Conservation (phyloP, 2,113 vertebrate species). For the Chaetodon trifascialis region DNA sequence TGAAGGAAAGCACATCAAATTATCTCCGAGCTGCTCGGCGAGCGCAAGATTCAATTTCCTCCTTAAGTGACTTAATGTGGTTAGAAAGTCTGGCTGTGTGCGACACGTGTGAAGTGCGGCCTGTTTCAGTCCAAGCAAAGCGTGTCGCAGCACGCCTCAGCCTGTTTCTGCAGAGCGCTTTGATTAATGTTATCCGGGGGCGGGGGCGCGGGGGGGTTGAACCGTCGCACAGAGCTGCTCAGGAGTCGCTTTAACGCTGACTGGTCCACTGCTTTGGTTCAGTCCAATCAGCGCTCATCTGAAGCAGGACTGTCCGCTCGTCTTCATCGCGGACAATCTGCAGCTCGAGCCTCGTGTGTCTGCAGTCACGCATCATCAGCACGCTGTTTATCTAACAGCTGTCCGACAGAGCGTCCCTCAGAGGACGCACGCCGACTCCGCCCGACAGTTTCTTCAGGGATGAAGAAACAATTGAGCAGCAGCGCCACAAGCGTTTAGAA, state of each 20-base stretch:
- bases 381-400: background rate
- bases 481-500: no score
- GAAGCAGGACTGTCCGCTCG: no score
- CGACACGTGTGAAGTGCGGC: constrained; percentile 22
- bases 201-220: background rate
- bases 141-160: constrained; percentile 29
- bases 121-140: constrained; percentile 48
- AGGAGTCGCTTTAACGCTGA: no score
- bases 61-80: constrained; percentile 32
- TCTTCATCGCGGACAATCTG: background rate
- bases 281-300: no score
- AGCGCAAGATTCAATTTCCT: constrained; percentile 26
- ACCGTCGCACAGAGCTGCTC: no score
- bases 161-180: background rate
- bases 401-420: background rate
- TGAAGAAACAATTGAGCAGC: no score
- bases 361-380: background rate
- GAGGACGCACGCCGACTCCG: background rate
- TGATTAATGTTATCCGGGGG: constrained; percentile 36
- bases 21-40: background rate
- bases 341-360: no score
- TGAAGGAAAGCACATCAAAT: constrained; percentile 17
- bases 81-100: constrained; percentile 34
- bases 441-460: background rate
- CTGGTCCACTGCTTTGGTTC: no score